Conservation (phyloP, 2,797 vertebrate genomes). For the Varecia variegata region DNA sequence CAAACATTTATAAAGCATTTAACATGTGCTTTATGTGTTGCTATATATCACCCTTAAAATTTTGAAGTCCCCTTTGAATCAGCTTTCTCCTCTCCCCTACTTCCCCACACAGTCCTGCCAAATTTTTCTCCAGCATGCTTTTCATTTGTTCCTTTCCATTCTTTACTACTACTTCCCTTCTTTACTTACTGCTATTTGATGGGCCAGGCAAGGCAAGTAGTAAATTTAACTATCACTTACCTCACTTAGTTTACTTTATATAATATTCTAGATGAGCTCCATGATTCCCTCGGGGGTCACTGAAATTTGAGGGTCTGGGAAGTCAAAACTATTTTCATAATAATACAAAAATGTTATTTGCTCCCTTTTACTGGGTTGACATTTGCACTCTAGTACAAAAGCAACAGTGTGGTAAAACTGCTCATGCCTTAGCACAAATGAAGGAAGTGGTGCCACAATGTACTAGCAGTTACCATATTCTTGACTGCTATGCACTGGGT, state of each 20-base stretch:
- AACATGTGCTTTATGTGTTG: not conserved
- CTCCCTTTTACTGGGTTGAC: not conserved
- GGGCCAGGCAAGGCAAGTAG: no score
- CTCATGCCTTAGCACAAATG: not conserved
- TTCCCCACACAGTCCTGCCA: constrained; percentile 16
- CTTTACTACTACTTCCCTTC: not conserved
- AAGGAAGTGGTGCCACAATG: not conserved
- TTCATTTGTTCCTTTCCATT: not conserved
- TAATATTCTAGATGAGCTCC: not conserved
- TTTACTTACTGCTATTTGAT: not conserved
- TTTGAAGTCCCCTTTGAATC: not conserved
- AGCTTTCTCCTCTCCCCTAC: not conserved
- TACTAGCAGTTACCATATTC: not conserved
- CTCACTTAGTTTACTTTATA: not conserved
- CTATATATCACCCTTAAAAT: not conserved
- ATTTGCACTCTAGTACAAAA: not conserved
- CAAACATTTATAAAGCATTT: not conserved
- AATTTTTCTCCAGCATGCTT: not conserved
- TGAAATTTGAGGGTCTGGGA: not conserved
- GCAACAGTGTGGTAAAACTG: not conserved
- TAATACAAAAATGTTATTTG: not conserved
- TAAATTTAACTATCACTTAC: not conserved
- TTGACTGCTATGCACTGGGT: not conserved
- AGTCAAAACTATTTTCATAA: constrained; percentile 13
- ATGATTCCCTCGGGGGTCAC: not conserved